A percentile compares a stretch with the other conserved stretches of the same genome.
Conservation (phyloP, 1,140 invertebrate species). For the Sycophila sp. region DNA sequence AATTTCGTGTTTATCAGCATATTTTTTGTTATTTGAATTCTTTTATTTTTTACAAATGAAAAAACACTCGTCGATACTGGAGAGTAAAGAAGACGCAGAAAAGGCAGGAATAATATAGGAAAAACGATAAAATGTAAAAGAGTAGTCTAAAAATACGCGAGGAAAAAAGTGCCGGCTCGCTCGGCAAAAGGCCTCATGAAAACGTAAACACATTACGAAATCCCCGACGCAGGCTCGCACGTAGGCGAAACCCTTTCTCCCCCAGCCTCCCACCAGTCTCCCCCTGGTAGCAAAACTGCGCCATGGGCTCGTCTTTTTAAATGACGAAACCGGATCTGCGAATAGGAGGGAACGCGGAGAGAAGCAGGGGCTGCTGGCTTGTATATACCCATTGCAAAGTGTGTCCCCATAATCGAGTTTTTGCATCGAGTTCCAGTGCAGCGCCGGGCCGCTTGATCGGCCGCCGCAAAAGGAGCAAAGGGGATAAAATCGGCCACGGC, state of each 20-base stretch:
- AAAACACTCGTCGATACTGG: no score
- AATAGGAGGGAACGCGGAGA: neutral
- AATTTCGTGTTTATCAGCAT: no score
- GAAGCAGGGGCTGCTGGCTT: neutral
- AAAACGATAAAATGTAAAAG: no score
- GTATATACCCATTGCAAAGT: conserved; percentile 10
- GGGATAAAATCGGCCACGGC: conserved; percentile 10
- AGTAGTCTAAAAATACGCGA: neutral
- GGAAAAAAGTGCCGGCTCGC: neutral
- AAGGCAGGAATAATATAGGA: no score
- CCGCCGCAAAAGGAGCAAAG: neutral
- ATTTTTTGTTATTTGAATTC: no score
- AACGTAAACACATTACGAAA: conserved; percentile 38
- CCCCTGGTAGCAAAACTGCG: neutral
- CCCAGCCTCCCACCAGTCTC: neutral
- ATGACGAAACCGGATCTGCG: conserved; percentile 28
- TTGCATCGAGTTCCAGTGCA: conserved; percentile 22
- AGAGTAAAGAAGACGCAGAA: no score
- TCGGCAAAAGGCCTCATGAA: neutral
- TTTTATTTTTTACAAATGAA: no score
- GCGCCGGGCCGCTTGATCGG: conserved; percentile 1
- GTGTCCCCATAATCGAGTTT: conserved; percentile 40
- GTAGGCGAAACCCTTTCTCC: conserved; percentile 9
- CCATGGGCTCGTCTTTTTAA: conserved; percentile 20
- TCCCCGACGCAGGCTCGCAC: neutral